Conservation (phyloP, 1,140 invertebrate genomes). For the Drosophila punjabiensis region DNA sequence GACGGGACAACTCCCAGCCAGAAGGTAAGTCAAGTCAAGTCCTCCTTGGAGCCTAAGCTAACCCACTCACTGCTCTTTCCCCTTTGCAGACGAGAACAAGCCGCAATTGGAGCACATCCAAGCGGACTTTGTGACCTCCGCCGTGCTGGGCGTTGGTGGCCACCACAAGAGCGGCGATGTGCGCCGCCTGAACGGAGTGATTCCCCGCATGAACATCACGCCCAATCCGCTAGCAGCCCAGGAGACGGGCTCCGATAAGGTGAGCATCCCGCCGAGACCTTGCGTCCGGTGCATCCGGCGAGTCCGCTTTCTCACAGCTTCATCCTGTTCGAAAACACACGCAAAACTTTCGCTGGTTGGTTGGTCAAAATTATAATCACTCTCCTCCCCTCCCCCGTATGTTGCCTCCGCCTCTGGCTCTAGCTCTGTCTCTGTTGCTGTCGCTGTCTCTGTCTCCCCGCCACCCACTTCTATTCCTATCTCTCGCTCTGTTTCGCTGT, state of each 20-base stretch:
- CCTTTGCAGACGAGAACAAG: conserved; percentile 75
- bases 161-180: conserved; percentile 73
- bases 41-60: background rate
- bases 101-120: conserved; percentile 86
- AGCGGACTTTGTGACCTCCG: conserved; percentile 85
- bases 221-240: conserved; percentile 90
- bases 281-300: background rate
- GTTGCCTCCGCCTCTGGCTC: conserved; percentile 1
- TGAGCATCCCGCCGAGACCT: conserved; percentile 28
- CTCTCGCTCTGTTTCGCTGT: conserved; percentile 26
- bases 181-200: conserved; percentile 87
- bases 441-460: conserved; percentile 15
- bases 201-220: conserved; percentile 89
- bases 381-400: conserved; percentile 22
- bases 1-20: conserved; percentile 85
- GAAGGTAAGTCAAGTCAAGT: conserved; percentile 86
- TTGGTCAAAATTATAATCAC: conserved; percentile 74
- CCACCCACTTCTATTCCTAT: background rate
- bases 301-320: conserved; percentile 35
- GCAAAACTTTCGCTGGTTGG: conserved; percentile 77
- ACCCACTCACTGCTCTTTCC: background rate
- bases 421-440: conserved; percentile 5
- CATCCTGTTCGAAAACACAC: conserved; percentile 51
- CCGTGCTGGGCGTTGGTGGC: conserved; percentile 66
- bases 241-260: conserved; percentile 82